Base-by-base conservation (phyloP, 2,113 vertebrate species). In the Protobothrops mucrosquamatus region DNA sequence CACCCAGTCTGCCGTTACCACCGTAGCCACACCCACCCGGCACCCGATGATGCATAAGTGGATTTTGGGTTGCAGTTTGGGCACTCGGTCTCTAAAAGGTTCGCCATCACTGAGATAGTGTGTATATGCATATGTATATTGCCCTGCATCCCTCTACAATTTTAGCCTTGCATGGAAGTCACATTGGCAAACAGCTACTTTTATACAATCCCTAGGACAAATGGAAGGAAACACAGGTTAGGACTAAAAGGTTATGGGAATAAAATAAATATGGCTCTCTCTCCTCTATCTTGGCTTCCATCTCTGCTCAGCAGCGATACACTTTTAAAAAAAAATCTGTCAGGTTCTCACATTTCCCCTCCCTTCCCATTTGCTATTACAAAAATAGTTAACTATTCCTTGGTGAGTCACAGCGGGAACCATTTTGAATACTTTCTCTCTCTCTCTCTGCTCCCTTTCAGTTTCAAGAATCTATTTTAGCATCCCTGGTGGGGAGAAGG, bases 401-500 rank as follows among this genome's bases (percentile, higher is more conserved):
- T 90, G 89, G 64, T 93, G 92, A 93, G 81, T 93, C 92, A 93
- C 56, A 87, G 56, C 29, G 24, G 64, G 81, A 93, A 90, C 74
- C 64, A 64, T 93, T 90, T 93, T 90, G 43, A 86, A 55, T 87
- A 92, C 51, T 64, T 87, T 57, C 29, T 56, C 52, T 95, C 29
- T 56, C 51, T 95, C 46, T 48, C 46, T 48, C 46, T 48, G 20
- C 51, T 34, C 85, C 89, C 91, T 96, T 96, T 94, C 93, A 90
- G 93, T 61, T 90, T 95, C 87, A 85, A 95, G 87, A 94, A 96
- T 90, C 96, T 97, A 59, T 96, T 96, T 94, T 94, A 96, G 94
- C 96, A 95, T 94, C 92, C 91, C 93, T 39, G 29, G 24, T 24
- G 5, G 46, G 24, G 52, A 56, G 89, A 69, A 69, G 95, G 91